These are phyloP conservation scores for Calidris pugnax DNA, from an alignment of 2,113 vertebrate species.

Conservation along the genomic window DNA sequence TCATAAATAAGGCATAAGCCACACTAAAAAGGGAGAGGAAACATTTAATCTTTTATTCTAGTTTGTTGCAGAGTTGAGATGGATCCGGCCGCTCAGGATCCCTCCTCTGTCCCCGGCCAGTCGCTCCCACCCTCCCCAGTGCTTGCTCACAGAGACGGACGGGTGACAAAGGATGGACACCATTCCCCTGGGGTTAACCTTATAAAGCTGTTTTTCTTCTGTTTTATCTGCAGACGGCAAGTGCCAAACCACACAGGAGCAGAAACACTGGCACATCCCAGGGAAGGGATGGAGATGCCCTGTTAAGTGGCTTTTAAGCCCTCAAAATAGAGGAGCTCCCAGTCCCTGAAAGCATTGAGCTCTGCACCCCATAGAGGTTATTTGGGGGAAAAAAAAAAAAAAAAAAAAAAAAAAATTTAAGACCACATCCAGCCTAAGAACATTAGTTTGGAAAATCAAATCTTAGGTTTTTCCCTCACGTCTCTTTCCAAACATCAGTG, in stretches of 20 bases:
- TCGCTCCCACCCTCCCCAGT: background rate
- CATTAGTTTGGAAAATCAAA: background rate
- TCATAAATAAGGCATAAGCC: conserved; percentile 51
- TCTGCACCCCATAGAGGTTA: background rate
- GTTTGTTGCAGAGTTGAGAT: background rate
- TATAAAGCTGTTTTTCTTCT: background rate
- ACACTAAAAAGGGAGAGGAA: background rate
- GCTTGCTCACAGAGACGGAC: background rate
- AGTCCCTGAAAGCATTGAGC: background rate
- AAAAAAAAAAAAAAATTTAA: background rate
- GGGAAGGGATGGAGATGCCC: background rate
- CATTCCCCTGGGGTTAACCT: background rate
- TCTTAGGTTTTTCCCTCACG: background rate
- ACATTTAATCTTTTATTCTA: background rate
- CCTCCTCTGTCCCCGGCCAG: background rate
- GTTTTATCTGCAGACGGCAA: background rate
- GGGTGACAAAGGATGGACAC: background rate
- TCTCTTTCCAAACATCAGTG: background rate
- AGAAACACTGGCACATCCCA: too few species aligned
- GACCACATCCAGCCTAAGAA: background rate
- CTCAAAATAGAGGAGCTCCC: background rate
- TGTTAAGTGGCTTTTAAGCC: background rate
- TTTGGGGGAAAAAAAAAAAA: background rate
- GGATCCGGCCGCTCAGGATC: background rate
- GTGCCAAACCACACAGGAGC: background rate